Evolutionary conservation across 2,888 invertebrate genomes (phyloP).

Genomic region (Conus canariensis): DNA sequence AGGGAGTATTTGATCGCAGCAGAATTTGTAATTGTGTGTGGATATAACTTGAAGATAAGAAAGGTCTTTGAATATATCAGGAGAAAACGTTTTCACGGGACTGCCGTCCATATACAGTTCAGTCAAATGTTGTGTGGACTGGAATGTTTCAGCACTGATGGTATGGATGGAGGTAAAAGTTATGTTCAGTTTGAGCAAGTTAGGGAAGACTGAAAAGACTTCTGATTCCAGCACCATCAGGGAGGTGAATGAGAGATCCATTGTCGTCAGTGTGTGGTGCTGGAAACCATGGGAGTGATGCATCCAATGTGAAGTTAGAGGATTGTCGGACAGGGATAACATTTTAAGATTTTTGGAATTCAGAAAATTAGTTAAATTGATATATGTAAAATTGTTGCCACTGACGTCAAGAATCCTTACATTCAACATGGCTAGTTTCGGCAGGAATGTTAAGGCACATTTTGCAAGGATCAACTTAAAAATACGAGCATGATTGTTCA

Average conservation of each 20-base stretch:
- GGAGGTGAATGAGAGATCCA: not conserved
- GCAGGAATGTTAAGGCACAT: not conserved
- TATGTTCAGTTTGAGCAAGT: not conserved
- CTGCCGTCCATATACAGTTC: conserved; percentile 1
- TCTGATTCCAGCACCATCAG: not conserved
- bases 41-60: not conserved
- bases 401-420: conserved; percentile 8
- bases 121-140: not conserved
- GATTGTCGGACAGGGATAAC: conserved; percentile 15
- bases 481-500: not conserved
- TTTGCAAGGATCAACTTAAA: not conserved
- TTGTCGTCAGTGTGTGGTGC: not conserved
- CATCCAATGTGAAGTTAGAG: not conserved
- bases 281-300: not conserved
- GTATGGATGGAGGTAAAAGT: not conserved
- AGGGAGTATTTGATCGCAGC: not conserved
- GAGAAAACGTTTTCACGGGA: not conserved
- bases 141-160: not conserved
- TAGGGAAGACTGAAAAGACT: not conserved
- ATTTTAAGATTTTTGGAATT: not conserved
- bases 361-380: not conserved
- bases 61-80: not conserved
- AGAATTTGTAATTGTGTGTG: not conserved
- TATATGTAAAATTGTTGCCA: not conserved
- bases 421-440: not conserved